Evolutionary conservation across 2,888 invertebrate species (phyloP).

Genomic region (Athalia cordata): DNA sequence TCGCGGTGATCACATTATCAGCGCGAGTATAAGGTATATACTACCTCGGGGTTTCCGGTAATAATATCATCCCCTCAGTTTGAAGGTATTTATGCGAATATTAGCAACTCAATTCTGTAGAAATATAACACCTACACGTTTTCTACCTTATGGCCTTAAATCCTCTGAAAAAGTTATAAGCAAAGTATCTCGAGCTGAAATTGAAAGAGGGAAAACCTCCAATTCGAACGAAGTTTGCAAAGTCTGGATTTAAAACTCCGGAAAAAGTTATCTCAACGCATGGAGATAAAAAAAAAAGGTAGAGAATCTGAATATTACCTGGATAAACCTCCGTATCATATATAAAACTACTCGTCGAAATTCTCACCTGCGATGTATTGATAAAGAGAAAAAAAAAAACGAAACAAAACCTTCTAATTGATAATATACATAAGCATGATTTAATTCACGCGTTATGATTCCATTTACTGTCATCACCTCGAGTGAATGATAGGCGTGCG

Average conservation of each 20-base stretch:
- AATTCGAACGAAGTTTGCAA: constrained; percentile 37
- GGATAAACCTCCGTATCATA: constrained; percentile 9
- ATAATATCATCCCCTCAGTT: not conserved
- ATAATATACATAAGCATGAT: too few species aligned
- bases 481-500: not conserved
- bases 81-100: constrained; percentile 14
- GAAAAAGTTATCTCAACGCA: constrained; percentile 19
- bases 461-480: not conserved
- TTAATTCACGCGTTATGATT: not conserved
- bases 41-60: not conserved
- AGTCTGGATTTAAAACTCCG: constrained; percentile 34
- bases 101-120: not conserved
- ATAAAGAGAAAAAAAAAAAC: not conserved
- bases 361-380: constrained; percentile 3
- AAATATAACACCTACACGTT: constrained; percentile 21
- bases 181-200: constrained; percentile 37
- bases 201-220: constrained; percentile 31
- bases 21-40: too few species aligned
- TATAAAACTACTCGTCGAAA: constrained; percentile 12
- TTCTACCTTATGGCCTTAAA: constrained; percentile 22
- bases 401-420: not conserved
- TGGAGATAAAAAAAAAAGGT: not conserved
- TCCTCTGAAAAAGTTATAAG: constrained; percentile 22
- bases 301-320: constrained; percentile 10
- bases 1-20: too few species aligned